Conservation (phyloP, 2,113 vertebrate genomes). For the Bambusicola thoracicus region DNA sequence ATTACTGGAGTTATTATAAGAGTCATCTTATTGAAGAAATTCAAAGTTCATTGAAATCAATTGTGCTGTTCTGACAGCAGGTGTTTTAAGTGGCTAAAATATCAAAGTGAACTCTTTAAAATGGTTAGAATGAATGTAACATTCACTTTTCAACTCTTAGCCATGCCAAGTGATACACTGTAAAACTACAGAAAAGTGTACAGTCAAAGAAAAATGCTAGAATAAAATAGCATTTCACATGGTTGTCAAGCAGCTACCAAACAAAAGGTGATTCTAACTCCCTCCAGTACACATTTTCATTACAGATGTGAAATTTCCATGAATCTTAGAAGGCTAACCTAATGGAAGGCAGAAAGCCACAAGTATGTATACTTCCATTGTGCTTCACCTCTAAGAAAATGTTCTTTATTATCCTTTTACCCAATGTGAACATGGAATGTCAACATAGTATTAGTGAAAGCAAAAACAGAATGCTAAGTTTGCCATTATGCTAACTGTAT, state of each 20-base stretch:
- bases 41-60: conserved; percentile 76
- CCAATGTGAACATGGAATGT: background rate
- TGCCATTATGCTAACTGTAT: background rate
- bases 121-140: conserved; percentile 26
- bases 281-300: background rate
- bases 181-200: conserved; percentile 2
- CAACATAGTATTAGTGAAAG: background rate
- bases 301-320: background rate
- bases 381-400: background rate
- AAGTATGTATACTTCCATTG: background rate
- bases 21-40: conserved; percentile 65
- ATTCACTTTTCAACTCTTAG: conserved; percentile 12
- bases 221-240: conserved; percentile 18
- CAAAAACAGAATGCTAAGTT: background rate
- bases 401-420: background rate
- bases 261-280: conserved; percentile 40
- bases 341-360: background rate
- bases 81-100: conserved; percentile 66
- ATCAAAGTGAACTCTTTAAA: conserved; percentile 63
- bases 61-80: conserved; percentile 67
- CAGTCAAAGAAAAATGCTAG: conserved; percentile 34
- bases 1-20: conserved; percentile 74
- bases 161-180: conserved; percentile 24
- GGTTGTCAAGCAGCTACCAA: conserved; percentile 30
- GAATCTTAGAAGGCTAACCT: background rate